phyloP scores from a whole-genome alignment of 1,140 invertebrate genomes.

The Drosophila novamexicana region DNA sequence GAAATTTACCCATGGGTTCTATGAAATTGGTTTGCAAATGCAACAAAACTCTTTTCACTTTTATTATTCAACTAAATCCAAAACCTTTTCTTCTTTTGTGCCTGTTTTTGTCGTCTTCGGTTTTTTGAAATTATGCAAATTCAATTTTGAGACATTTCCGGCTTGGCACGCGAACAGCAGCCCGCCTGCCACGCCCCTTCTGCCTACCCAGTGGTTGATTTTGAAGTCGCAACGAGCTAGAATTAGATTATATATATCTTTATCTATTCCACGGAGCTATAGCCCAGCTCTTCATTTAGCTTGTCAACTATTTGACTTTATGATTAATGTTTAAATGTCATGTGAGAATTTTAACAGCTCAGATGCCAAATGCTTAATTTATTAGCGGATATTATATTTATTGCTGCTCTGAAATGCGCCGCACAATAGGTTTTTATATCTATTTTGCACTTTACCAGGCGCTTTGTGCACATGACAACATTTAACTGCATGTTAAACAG shows the following conservation, averaged over 20 bases:
- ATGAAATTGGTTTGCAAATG: too few species aligned
- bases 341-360: slow-evolving; percentile 7
- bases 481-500: not conserved
- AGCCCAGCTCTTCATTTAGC: too few species aligned
- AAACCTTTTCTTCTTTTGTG: too few species aligned
- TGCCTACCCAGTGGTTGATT: not conserved
- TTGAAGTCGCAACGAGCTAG: not conserved
- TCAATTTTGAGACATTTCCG: slow-evolving; percentile 60
- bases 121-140: slow-evolving; percentile 57
- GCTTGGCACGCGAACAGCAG: slow-evolving; percentile 43
- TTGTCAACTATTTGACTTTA: not conserved
- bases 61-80: too few species aligned
- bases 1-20: too few species aligned
- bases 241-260: too few species aligned
- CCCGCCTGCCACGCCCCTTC: slow-evolving; percentile 38
- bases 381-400: slow-evolving; percentile 29
- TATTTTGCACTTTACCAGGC: not conserved
- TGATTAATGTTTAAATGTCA: slow-evolving; percentile 32
- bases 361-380: not conserved
- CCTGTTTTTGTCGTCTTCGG: too few species aligned
- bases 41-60: too few species aligned
- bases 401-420: not conserved
- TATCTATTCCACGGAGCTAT: too few species aligned
- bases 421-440: not conserved
- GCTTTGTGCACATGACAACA: not conserved